Evolutionary conservation across 2,113 vertebrate genomes (phyloP), one percentile per base, ranked within the genome.

Genomic region (Glaucidium brasilianum): DNA sequence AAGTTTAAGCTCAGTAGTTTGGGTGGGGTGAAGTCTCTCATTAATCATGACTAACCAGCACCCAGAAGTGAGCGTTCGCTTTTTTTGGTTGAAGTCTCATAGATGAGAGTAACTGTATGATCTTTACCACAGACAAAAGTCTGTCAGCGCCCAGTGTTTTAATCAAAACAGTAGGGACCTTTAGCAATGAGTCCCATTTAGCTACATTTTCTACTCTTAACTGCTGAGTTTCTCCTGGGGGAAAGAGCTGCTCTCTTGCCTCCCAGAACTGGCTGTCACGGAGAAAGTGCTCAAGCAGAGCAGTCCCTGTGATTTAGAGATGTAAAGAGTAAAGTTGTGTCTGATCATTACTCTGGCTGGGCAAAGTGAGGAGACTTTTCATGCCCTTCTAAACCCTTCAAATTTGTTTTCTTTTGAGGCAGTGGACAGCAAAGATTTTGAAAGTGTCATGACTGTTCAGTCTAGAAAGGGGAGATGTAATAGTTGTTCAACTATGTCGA

Each of bases 361-460:
- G 45, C 22, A 85, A 41, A 53, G 32, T 1, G 15, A 73, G 66
- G 62, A 90, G n/a, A 81, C 22, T 78, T 94, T 81, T 82, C 8
- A 2, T 95, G 56, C 47, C 56, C 32, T 64, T 78, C 85, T 79
- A 81, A 87, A 59, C 10, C 4, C 62, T 94, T 95, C n/a, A 35
- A 78, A 75, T 84, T 91, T 89, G 18, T 67, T 93, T 92, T 68
- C 69, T 92, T 91, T 87, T 93, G 81, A 87, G 81, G 34, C n/a
- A 71, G 26, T 85, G 88, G 64, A 74, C 81, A 92, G 23, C 23
- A 90, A 67, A 18, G 66, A 74, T 90, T 67, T 74, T 63, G 67
- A 79, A 92, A 76, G 58, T 47, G 56, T 90, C 88, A 82, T 69
- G 37, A 64, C 21, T 16, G 29, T 35, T 88, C 79, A 64, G 49